Evolutionary conservation across 2,113 vertebrate genomes (phyloP).

Genomic region (Pavo muticus): DNA sequence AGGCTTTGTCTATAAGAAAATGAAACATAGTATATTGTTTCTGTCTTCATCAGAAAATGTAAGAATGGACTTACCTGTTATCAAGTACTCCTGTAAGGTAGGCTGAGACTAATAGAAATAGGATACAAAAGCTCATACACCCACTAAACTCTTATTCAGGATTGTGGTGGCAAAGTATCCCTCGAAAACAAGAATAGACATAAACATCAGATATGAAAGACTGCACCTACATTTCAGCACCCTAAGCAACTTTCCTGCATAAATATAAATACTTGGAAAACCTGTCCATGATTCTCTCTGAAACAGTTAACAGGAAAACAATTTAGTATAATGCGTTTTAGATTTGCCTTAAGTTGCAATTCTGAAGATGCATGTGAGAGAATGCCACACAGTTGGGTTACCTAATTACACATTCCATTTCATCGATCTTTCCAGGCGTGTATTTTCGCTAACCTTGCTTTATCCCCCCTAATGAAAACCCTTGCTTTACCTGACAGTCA

Average conservation of each 20-base stretch:
- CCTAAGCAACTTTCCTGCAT: not conserved
- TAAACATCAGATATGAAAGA: not conserved
- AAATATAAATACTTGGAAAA: not conserved
- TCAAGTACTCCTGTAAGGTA: not conserved
- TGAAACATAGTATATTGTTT: not conserved
- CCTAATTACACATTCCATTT: not conserved
- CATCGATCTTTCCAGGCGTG: not conserved
- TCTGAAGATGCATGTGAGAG: not conserved
- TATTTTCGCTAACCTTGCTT: not conserved
- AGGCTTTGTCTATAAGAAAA: not conserved
- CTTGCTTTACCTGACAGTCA: not conserved
- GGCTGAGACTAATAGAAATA: not conserved
- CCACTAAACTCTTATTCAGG: not conserved
- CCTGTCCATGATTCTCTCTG: not conserved
- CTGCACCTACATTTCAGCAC: not conserved
- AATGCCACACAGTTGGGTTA: not conserved
- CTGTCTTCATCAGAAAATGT: not conserved
- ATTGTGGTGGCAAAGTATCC: not conserved
- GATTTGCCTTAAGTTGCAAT: not conserved
- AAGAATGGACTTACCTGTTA: not conserved
- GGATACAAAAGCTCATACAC: not conserved
- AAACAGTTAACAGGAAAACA: not conserved
- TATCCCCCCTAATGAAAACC: not conserved
- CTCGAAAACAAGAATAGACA: not conserved
- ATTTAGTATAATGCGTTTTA: not conserved